A percentile compares a stretch with the other conserved stretches of the same genome.
These are phyloP conservation scores for Aptenodytes forsteri DNA, from an alignment of 2,113 vertebrate genomes.

Conservation along the genomic window DNA sequence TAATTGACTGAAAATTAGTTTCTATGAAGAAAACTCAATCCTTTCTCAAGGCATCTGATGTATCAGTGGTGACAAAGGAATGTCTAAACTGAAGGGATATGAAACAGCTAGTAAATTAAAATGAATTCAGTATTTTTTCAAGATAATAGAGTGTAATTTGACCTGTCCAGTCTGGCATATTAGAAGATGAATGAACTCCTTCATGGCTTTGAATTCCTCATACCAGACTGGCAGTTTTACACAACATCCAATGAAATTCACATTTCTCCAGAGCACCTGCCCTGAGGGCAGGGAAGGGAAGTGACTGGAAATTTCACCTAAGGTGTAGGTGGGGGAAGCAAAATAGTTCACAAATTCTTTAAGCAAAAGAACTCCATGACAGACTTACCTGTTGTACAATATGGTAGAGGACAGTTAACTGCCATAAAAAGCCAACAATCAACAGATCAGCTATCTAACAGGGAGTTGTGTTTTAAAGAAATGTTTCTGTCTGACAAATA, in stretches of 20 bases:
- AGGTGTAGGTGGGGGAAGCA: not conserved
- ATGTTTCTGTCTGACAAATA: not conserved
- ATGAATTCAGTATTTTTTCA: not conserved
- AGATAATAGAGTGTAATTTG: not conserved
- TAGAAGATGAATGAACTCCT: not conserved
- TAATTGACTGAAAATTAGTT: not conserved
- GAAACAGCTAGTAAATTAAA: not conserved
- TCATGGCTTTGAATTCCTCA: not conserved
- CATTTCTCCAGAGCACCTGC: not conserved
- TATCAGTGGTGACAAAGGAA: not conserved
- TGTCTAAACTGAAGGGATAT: not conserved
- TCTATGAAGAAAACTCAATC: not conserved
- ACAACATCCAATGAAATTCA: not conserved
- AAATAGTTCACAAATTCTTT: not conserved
- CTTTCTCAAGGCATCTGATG: not conserved
- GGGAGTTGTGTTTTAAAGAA: not conserved
- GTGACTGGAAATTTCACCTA: not conserved
- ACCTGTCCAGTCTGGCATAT: not conserved
- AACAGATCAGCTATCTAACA: not conserved
- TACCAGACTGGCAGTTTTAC: not conserved
- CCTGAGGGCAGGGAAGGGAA: not conserved
- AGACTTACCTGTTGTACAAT: not conserved
- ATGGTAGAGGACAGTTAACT: not conserved
- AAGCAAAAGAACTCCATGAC: not conserved
- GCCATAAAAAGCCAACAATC: not conserved